Evolutionary conservation across 2,113 vertebrate genomes (phyloP), one percentile per base, ranked within the genome.

Genomic region (Antechinus flavipes): DNA sequence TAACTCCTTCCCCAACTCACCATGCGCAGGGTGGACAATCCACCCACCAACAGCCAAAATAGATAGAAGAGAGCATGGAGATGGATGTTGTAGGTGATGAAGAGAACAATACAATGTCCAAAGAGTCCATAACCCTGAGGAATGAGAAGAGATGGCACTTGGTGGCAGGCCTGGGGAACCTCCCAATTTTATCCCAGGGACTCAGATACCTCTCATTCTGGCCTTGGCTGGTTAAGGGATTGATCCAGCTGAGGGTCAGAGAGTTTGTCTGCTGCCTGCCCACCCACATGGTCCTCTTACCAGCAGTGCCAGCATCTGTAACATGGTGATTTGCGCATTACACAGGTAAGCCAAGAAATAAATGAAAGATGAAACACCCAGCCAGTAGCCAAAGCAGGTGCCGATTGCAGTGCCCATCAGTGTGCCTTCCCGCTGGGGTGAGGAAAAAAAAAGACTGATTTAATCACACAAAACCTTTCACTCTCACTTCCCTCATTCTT

Each of bases 341-440:
- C 99, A 99, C 96, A 99, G 98, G 97, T 99, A 99, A 0, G 99
- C 99, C 97, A 99, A 98, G 98, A 99, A 99, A 97, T 99, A 99
- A 98, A 99, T 98, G 97, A 99, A 99, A 55, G 99, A 99, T 0
- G 99, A 99, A 55, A 99, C 99, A 0, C 99, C 99, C 54, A 99
- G 97, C 99, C 99, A 99, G 98, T 99, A 99, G 90, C 99, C 99
- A 0, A 99, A 99, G 97, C 99, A 99, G 30, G 99, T 99, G 91
- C 99, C 99, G 89, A 99, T 99, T 93, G 99, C 99, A 24, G 99
- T 99, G 91, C 99, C 99, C 99, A 99, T 99, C 96, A 99, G 98
- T 0, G 99, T 99, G n/a, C 99, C 99, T 98, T 99, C 99, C 96
- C 99, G 99, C 99, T 99, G 99, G 24, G 92, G 96, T 46, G 12